Conservation (phyloP, 2,113 vertebrate genomes). For the Dissostichus mawsoni region DNA sequence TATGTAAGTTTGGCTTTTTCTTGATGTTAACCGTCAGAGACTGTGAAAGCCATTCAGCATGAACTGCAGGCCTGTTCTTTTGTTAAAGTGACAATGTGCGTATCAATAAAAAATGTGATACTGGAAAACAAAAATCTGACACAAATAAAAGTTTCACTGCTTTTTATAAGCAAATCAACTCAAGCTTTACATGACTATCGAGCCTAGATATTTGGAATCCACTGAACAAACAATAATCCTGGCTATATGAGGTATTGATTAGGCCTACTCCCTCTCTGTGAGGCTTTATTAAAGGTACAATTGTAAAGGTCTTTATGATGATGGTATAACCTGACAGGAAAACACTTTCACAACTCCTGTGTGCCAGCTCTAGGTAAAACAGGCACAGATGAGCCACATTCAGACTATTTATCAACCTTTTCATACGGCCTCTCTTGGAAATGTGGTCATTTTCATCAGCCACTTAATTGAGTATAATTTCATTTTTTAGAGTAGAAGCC, state of each 20-base stretch:
- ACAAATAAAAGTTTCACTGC: constrained; percentile 57
- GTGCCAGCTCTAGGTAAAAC: constrained; percentile 25
- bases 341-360: constrained; percentile 60
- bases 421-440: constrained; percentile 11
- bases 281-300: constrained; percentile 76
- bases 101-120: constrained; percentile 47
- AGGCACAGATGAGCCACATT: constrained; percentile 21
- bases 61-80: constrained; percentile 40
- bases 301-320: constrained; percentile 75
- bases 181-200: constrained; percentile 69
- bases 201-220: constrained; percentile 70
- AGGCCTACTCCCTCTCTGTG: constrained; percentile 62
- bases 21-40: constrained; percentile 51
- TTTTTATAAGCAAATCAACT: constrained; percentile 79
- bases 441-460: constrained; percentile 29
- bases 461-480: constrained; percentile 34
- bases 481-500: constrained; percentile 17
- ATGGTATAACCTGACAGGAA: constrained; percentile 59
- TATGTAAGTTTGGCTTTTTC: constrained; percentile 45
- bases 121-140: constrained; percentile 36
- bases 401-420: constrained; percentile 8
- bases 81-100: constrained; percentile 40
- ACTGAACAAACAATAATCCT: constrained; percentile 77
- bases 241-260: constrained; percentile 80
- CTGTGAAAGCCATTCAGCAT: constrained; percentile 44